phyloP scores from a whole-genome alignment of 2,113 vertebrate genomes.

The Accipiter cooperii region DNA sequence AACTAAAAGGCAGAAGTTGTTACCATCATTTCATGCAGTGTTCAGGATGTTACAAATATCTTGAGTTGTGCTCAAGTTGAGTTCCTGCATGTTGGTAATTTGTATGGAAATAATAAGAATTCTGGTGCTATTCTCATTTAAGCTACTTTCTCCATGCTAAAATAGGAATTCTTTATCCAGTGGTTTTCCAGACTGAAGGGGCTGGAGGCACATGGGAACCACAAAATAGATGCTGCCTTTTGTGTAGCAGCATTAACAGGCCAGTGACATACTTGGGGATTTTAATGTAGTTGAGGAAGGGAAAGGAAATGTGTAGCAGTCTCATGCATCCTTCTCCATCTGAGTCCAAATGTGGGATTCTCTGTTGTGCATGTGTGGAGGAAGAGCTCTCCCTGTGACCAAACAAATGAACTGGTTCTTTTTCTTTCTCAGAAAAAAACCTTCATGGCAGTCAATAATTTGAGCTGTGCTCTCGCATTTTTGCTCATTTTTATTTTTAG shows the following conservation, averaged over 20 bases:
- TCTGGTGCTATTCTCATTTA: not conserved
- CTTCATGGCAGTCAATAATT: not conserved
- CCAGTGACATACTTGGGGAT: not conserved
- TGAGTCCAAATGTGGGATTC: not conserved
- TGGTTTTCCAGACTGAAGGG: not conserved
- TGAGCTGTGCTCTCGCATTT: not conserved
- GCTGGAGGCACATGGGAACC: not conserved
- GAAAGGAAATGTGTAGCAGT: not conserved
- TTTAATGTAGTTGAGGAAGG: not conserved
- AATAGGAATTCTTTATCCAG: not conserved
- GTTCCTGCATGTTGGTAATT: not conserved
- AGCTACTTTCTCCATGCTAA: not conserved
- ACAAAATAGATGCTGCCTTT: not conserved
- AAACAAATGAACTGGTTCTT: not conserved
- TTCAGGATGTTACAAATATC: not conserved
- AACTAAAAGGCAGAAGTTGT: not conserved
- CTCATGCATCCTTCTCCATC: not conserved
- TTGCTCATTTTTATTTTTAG: not conserved
- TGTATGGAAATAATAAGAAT: not conserved
- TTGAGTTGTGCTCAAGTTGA: not conserved
- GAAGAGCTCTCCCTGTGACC: not conserved
- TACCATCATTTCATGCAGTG: not conserved
- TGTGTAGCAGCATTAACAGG: not conserved
- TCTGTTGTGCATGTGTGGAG: not conserved
- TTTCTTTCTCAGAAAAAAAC: not conserved